Evolutionary conservation across 1,140 invertebrate genomes (phyloP).

Genomic region (Dinoponera quadriceps): DNA sequence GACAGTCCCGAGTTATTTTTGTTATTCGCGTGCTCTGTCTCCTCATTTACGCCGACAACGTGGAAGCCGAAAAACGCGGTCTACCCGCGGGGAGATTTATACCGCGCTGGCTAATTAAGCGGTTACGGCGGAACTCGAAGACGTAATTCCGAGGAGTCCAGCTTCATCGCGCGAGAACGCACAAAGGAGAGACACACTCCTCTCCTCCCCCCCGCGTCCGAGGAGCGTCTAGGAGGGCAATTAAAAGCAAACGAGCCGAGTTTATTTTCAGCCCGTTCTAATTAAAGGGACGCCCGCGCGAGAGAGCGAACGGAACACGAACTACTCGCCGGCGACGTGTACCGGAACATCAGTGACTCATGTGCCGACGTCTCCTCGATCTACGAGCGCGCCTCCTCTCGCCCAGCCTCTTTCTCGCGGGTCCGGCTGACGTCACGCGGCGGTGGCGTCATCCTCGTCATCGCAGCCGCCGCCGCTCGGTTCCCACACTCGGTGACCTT

Average conservation of each 20-base stretch:
- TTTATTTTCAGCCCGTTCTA: constrained; percentile 82
- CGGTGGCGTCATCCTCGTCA: constrained; percentile 82
- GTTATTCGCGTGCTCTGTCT: background rate
- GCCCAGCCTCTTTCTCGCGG: constrained; percentile 56
- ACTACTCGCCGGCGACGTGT: constrained; percentile 73
- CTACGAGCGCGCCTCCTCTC: constrained; percentile 73
- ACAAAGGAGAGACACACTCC: constrained; percentile 14
- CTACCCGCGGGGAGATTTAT: constrained; percentile 39
- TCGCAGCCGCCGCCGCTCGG: constrained; percentile 64
- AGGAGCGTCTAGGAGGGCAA: constrained; percentile 78
- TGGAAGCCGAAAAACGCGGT: constrained; percentile 20
- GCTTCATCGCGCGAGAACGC: constrained; percentile 39
- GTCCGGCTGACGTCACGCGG: constrained; percentile 77
- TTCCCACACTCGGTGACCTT: constrained; percentile 81
- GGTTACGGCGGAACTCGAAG: constrained; percentile 30
- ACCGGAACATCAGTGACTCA: constrained; percentile 76
- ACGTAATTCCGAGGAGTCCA: constrained; percentile 47
- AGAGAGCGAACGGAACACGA: constrained; percentile 71
- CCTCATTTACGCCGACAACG: constrained; percentile 13
- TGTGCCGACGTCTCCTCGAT: constrained; percentile 69
- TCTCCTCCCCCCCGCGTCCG: constrained; percentile 47
- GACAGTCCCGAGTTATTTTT: no score
- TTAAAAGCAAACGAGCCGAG: constrained; percentile 80
- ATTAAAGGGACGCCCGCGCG: constrained; percentile 77
- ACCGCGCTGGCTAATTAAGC: constrained; percentile 50